Conservation (phyloP, 2,113 vertebrate genomes). For the Halichoerus grypus region DNA sequence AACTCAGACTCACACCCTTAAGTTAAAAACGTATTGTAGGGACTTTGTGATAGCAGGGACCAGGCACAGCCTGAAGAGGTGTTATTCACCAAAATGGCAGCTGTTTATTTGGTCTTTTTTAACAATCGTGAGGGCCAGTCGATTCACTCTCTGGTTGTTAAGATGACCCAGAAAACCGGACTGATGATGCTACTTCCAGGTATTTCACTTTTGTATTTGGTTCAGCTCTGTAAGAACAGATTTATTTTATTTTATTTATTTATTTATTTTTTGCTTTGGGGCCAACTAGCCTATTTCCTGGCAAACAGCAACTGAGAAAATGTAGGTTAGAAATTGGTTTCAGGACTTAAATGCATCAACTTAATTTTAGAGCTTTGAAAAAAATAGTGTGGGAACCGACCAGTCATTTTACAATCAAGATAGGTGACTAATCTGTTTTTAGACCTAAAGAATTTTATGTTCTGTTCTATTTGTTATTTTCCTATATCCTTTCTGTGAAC, state of each 20-base stretch:
- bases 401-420: neutral
- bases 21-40: neutral
- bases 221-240: neutral
- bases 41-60: neutral
- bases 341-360: neutral
- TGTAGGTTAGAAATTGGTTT: constrained; percentile 14
- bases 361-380: constrained; percentile 31
- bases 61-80: accelerated
- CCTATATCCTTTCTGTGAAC: neutral
- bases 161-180: neutral
- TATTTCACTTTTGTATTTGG: constrained; percentile 7
- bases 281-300: neutral
- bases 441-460: neutral
- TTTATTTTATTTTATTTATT: neutral
- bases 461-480: neutral
- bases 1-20: neutral
- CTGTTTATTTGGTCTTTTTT: neutral
- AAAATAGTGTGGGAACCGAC: neutral
- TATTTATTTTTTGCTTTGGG: neutral
- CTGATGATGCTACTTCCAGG: neutral
- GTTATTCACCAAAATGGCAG: neutral
- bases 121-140: neutral
- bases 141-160: neutral
- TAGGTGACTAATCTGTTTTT: neutral
- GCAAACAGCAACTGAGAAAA: neutral